Percentiles rank a stretch among this genome's conserved stretches.
Evolutionary conservation across 1,140 invertebrate species (phyloP).

Genomic region (Pissodes strobi): DNA sequence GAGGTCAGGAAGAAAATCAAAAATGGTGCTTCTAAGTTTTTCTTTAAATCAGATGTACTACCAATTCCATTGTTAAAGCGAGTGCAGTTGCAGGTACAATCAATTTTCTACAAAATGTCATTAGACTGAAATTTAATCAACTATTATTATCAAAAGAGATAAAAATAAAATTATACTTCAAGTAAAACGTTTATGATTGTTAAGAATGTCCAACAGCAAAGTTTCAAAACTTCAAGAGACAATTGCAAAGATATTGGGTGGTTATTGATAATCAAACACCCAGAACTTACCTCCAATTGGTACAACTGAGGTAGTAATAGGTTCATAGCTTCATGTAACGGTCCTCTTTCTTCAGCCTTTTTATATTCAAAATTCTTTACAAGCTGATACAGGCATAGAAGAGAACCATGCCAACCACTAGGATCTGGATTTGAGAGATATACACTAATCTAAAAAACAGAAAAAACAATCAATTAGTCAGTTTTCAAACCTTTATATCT

Average conservation of each 20-base stretch:
- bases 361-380: constrained; percentile 98
- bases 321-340: constrained; percentile 94
- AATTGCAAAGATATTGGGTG: no score
- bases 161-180: background rate
- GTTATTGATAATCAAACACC: background rate
- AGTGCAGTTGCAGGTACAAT: no score
- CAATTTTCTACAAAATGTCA: no score
- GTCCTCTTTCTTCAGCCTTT: constrained; percentile 82
- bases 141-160: background rate
- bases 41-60: no score
- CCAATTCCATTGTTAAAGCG: no score
- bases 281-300: constrained; percentile 62
- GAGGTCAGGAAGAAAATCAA: no score
- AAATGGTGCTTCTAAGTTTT: no score
- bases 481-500: background rate
- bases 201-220: no score
- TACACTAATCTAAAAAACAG: constrained; percentile 61
- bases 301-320: constrained; percentile 90
- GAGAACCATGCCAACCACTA: constrained; percentile 86
- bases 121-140: no score
- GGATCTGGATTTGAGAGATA: constrained; percentile 84
- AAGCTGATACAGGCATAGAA: constrained; percentile 90
- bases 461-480: background rate
- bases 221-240: background rate
- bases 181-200: no score